Evolutionary conservation across 2,113 vertebrate species (phyloP).

Genomic region (Rissa tridactyla): DNA sequence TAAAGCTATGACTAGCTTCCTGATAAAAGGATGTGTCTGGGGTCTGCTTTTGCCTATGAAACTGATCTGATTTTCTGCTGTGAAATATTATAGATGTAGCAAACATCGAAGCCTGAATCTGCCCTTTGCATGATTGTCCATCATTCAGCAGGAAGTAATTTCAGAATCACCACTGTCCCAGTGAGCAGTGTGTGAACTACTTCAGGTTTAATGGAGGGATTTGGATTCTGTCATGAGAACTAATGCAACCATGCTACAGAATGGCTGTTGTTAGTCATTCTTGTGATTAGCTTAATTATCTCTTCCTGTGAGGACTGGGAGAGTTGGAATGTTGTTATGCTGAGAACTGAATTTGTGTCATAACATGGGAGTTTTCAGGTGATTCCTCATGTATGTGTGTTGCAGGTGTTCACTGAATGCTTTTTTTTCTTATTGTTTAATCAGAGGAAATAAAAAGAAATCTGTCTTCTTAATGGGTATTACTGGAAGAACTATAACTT

Average conservation of each 20-base stretch:
- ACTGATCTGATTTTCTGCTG: not conserved
- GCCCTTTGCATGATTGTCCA: not conserved
- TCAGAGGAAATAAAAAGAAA: not conserved
- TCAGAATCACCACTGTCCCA: not conserved
- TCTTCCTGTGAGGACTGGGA: not conserved
- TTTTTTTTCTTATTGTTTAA: not conserved
- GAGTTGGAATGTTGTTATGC: not conserved
- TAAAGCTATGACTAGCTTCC: not conserved
- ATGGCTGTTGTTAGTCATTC: not conserved
- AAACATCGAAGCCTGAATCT: not conserved
- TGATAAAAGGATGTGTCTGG: not conserved
- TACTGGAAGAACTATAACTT: not conserved
- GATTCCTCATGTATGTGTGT: not conserved
- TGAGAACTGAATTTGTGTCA: not conserved
- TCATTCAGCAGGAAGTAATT: not conserved
- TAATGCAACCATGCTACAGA: not conserved
- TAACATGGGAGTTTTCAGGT: not conserved
- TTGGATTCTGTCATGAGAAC: not conserved
- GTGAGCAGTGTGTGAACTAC: accelerated
- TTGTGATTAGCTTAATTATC: not conserved
- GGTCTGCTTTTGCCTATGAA: not conserved
- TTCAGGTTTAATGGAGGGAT: not conserved
- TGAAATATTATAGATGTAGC: not conserved
- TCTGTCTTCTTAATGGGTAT: not conserved
- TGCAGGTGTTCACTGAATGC: not conserved